Evolutionary conservation across 2,888 invertebrate species (phyloP).

Genomic region (Microctonus aethiopoides): DNA sequence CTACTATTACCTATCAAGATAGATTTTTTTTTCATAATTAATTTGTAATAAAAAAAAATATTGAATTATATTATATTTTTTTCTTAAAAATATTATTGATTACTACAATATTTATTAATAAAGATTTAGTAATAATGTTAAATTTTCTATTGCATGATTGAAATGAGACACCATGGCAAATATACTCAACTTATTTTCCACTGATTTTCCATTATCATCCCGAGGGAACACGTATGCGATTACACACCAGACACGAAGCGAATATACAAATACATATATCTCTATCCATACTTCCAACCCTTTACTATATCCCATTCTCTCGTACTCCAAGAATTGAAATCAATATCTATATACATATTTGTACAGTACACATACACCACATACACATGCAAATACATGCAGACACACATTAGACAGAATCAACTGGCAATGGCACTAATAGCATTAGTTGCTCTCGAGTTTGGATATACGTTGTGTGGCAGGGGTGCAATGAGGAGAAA

Average conservation of each 20-base stretch:
- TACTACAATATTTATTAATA: too few species aligned
- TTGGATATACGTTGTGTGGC: constrained; percentile 25
- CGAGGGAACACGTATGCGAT: constrained; percentile 1
- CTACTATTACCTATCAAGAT: too few species aligned
- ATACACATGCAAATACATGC: neutral
- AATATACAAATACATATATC: neutral
- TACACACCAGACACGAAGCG: constrained; percentile 16
- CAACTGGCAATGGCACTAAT: constrained; percentile 60
- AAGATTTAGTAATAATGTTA: too few species aligned
- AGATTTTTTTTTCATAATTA: too few species aligned
- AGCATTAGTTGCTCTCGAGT: constrained; percentile 52
- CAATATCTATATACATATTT: constrained; percentile 63
- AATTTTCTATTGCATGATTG: neutral
- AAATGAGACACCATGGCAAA: neutral
- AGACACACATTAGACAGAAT: constrained; percentile 39
- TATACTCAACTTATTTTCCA: neutral
- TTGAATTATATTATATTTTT: too few species aligned
- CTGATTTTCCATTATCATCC: constrained; percentile 26
- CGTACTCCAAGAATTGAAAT: constrained; percentile 41
- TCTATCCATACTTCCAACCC: too few species aligned
- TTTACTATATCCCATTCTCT: constrained; percentile 1
- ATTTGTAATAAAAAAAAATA: too few species aligned
- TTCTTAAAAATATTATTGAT: too few species aligned
- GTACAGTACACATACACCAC: constrained; percentile 40
- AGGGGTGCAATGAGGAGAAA: constrained; percentile 21